Conservation (phyloP, 2,797 vertebrate genomes). For the Silurus aristotelis region DNA sequence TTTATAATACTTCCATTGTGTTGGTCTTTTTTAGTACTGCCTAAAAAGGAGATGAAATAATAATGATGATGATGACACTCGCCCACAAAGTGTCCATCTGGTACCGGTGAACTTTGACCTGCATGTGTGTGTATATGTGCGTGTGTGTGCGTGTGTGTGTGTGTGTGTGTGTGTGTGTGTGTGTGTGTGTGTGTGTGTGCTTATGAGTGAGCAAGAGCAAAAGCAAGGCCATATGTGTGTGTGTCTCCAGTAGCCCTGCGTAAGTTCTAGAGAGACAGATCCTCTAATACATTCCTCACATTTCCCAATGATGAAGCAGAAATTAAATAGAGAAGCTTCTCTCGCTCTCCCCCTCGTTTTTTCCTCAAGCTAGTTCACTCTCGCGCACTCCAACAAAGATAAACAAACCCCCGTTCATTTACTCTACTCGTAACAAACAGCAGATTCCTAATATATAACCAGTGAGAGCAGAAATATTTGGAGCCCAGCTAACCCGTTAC, state of each 20-base stretch:
- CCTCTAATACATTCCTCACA: conserved; percentile 55
- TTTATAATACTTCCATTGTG: neutral
- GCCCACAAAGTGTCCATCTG: neutral
- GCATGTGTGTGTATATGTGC: neutral
- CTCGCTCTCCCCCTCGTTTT: neutral
- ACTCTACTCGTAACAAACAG: conserved; percentile 54
- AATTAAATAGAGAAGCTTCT: conserved; percentile 45
- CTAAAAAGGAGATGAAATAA: conserved; percentile 14
- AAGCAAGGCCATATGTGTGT: conserved; percentile 23
- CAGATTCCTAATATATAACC: conserved; percentile 54
- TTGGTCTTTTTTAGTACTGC: neutral
- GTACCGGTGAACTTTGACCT: neutral
- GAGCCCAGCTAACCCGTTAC: conserved; percentile 42
- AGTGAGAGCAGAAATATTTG: conserved; percentile 44
- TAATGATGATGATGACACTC: neutral
- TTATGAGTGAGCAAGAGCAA: conserved; percentile 2
- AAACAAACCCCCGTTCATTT: conserved; percentile 48
- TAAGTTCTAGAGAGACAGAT: conserved; percentile 48
- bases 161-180: conserved; percentile 31
- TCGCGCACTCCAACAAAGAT: conserved; percentile 36
- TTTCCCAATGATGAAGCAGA: conserved; percentile 54
- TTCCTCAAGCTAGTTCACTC: conserved; percentile 8
- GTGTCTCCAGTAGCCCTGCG: conserved; percentile 49
- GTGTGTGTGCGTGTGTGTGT: neutral
- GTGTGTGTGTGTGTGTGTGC: conserved; percentile 27